These are phyloP conservation scores for Tinamus guttatus DNA, from an alignment of 2,113 vertebrate genomes.

Conservation along the genomic window DNA sequence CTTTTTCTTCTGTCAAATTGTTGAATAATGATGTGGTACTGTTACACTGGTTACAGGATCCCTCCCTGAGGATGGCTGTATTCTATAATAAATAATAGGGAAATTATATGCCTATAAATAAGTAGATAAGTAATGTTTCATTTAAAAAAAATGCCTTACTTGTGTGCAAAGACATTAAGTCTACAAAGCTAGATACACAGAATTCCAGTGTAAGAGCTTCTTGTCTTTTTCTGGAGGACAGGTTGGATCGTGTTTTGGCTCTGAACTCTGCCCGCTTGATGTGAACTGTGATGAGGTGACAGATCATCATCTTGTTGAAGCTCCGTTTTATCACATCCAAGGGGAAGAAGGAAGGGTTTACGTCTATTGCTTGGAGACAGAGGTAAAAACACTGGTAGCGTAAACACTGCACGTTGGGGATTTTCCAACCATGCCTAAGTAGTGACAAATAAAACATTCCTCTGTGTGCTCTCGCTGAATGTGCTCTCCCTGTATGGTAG, in stretches of 20 bases:
- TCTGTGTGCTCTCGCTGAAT: conserved; percentile 10
- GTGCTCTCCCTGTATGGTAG: conserved; percentile 69
- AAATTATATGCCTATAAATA: conserved; percentile 51
- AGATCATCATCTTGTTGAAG: conserved; percentile 79
- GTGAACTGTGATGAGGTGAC: conserved; percentile 67
- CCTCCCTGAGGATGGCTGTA: conserved; percentile 54
- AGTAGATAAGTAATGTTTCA: conserved; percentile 47
- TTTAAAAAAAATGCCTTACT: conserved; percentile 59
- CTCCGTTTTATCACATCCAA: conserved; percentile 71
- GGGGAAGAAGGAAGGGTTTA: conserved; percentile 84
- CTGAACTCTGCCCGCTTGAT: conserved; percentile 80
- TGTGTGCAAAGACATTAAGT: background rate
- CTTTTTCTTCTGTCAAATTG: conserved; percentile 17
- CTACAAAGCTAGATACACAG: conserved; percentile 58
- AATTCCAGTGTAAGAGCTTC: conserved; percentile 36
- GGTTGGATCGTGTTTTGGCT: conserved; percentile 86
- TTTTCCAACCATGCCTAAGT: conserved; percentile 58
- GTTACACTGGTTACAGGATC: conserved; percentile 30
- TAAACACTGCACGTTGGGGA: conserved; percentile 50
- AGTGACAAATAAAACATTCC: conserved; percentile 66
- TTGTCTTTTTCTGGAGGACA: conserved; percentile 45
- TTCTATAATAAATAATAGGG: conserved; percentile 48
- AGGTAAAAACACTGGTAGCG: conserved; percentile 73
- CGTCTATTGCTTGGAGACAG: conserved; percentile 69
- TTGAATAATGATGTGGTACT: conserved; percentile 42